These are phyloP conservation scores for Gobio gobio DNA, from an alignment of 2,113 vertebrate species.

Conservation along the genomic window DNA sequence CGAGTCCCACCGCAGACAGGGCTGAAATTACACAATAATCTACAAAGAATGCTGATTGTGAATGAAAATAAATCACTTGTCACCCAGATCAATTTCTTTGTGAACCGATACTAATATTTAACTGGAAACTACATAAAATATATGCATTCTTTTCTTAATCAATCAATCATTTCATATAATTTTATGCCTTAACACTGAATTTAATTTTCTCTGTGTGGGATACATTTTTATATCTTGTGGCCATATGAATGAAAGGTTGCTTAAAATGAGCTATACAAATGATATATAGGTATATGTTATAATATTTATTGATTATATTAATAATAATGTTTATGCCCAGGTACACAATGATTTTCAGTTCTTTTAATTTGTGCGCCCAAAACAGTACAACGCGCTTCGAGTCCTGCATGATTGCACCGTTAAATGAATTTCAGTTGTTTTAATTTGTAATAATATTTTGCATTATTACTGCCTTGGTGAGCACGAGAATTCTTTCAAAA, in stretches of 20 bases:
- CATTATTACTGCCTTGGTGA: too few species aligned
- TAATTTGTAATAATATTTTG: too few species aligned
- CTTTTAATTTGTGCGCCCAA: too few species aligned
- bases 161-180: background rate
- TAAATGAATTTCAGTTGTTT: too few species aligned
- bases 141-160: background rate
- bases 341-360: too few species aligned
- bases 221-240: background rate
- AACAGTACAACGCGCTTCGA: too few species aligned
- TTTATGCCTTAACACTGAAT: background rate
- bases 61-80: background rate
- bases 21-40: background rate
- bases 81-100: background rate
- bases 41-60: background rate
- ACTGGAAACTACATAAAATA: background rate
- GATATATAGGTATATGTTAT: too few species aligned
- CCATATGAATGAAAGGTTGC: background rate
- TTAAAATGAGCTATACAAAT: too few species aligned
- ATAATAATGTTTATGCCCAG: too few species aligned
- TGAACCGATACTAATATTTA: background rate
- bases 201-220: background rate
- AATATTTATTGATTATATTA: too few species aligned
- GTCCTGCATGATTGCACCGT: too few species aligned
- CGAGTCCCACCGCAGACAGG: background rate
- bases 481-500: too few species aligned